Percentiles rank a stretch among this genome's conserved stretches.
These are phyloP conservation scores for Hermetia illucens DNA, from an alignment of 1,140 invertebrate genomes.

Conservation along the genomic window DNA sequence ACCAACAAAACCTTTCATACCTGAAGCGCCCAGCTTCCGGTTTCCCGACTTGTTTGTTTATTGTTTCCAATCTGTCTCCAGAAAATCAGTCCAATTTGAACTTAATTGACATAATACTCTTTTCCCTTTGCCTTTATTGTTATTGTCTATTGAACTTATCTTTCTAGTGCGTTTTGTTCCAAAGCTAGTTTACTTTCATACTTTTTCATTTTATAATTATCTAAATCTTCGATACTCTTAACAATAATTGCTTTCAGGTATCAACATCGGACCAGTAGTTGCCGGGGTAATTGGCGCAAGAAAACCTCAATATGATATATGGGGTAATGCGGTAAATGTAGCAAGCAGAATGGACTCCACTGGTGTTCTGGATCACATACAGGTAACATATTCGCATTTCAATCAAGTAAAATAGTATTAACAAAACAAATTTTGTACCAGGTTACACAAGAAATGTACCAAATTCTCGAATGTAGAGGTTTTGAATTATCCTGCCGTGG, in stretches of 20 bases:
- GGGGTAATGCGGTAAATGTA: slow-evolving; percentile 83
- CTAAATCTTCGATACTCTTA: neutral
- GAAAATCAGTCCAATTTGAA: no score
- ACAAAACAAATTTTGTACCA: slow-evolving; percentile 28
- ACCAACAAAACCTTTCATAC: no score
- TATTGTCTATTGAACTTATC: no score
- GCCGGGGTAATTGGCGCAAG: slow-evolving; percentile 90
- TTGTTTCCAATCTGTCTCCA: no score
- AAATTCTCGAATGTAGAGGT: slow-evolving; percentile 57
- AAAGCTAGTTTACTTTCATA: no score
- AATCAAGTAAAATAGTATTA: slow-evolving; percentile 16
- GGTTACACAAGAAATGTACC: slow-evolving; percentile 76
- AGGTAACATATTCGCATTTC: slow-evolving; percentile 49
- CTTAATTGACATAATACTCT: no score
- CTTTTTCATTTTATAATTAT: no score
- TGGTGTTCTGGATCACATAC: slow-evolving; percentile 65
- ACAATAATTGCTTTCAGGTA: slow-evolving; percentile 40
- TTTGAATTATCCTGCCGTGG: slow-evolving; percentile 68
- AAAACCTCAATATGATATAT: slow-evolving; percentile 85
- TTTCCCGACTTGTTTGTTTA: no score
- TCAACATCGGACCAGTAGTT: slow-evolving; percentile 89
- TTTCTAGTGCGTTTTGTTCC: no score
- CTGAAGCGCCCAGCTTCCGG: no score
- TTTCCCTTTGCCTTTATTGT: no score
- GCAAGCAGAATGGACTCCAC: slow-evolving; percentile 82